Evolutionary conservation across 1,140 invertebrate genomes (phyloP), one percentile per base, ranked within the genome.

Genomic region (Heliconius hewitsoni): DNA sequence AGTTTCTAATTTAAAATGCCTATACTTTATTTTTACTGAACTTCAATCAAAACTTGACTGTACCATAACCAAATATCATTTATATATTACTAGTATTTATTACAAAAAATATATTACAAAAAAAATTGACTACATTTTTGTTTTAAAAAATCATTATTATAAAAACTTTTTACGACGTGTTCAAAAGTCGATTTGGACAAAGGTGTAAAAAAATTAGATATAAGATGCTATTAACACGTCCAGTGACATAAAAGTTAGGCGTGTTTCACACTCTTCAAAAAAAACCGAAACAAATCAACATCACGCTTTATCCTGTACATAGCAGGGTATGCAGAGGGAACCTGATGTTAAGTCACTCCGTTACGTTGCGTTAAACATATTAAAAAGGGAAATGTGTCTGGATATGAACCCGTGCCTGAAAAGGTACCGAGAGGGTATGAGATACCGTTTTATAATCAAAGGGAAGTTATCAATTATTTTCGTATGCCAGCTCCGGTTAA

Each of bases 221-320:
- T 83, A 71, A 71, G 55, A 74, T 66, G 42, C 77, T 81, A 79
- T 80, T 83, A 83, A 79, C 80, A 77, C 79, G 76, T 81, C n/a
- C 76, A 78, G 74, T 55, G 66, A 76, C 73, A 66, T 66, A 46
- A 77, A 52, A 73, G 66, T 77, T 80, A 81, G 78, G 16, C 39
- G 2, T 30, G 23, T n/a, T 74, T 30, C 50, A 78, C 46, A 80
- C 55, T 3, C 8, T 23, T 9, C 9, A 9, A 23, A 23, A 57
- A n/a, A 23, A 57, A 57, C 0, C 2, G 2, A 57, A 57, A 23
- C 8, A 55, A n/a, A 55, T 60, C 9, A 16, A 23, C 4, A 13
- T 66, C 60, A 66, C 60, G 60, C 60, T 30, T 2, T 30, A 30
- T 30, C 60, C 13, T 23, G 60, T 3, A 46, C 27, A 30, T 13